Evolutionary conservation across 2,113 vertebrate species (phyloP), one percentile per base, ranked within the genome.

Genomic region (Psittacara wagleri): DNA sequence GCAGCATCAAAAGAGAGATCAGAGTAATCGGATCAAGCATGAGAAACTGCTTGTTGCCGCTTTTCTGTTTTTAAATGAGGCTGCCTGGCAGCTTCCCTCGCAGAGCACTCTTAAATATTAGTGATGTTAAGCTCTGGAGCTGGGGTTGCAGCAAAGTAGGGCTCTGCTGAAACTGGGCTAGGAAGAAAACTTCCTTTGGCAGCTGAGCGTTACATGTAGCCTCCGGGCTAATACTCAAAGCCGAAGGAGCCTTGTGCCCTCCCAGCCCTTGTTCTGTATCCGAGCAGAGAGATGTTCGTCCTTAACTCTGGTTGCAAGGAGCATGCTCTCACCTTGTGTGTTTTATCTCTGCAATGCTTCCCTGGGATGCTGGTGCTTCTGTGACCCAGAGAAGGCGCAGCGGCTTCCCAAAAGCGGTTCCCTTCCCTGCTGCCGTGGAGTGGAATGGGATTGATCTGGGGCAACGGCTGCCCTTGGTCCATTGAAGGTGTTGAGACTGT

Each of bases 1-100:
- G 86, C 88, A 68, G 97, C 94, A 95, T 97, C 96, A 96, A 96
- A 97, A 97, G 96, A 81, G 92, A 96, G 97, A 98, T 98, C 97
- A 96, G 83, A 93, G 97, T 94, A 92, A 96, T 97, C 59, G 73
- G 96, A 98, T 98, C 96, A 96, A 94, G 94, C 92, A 55, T 63
- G 96, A 97, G 95, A 67, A 98, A 94, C 96, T 93, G 95, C 97
- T 97, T 97, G 94, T 97, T 97, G 97, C 92, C 9, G 79, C 94
- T 80, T 94, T 94, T 86, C 92, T 95, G 94, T 86, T 94, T 94
- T 85, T 67, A 87, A 90, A 94, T 70, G 95, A 97, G 94, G 89
- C 92, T 87, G 96, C 89, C 51, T 93, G 93, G 96, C 94, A 93
- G 95, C 88, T 81, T 73, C 86, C 89, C 94, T 94, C 35, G 23